Evolutionary conservation across 1,140 invertebrate genomes (phyloP).

Genomic region (Drosophila erecta): DNA sequence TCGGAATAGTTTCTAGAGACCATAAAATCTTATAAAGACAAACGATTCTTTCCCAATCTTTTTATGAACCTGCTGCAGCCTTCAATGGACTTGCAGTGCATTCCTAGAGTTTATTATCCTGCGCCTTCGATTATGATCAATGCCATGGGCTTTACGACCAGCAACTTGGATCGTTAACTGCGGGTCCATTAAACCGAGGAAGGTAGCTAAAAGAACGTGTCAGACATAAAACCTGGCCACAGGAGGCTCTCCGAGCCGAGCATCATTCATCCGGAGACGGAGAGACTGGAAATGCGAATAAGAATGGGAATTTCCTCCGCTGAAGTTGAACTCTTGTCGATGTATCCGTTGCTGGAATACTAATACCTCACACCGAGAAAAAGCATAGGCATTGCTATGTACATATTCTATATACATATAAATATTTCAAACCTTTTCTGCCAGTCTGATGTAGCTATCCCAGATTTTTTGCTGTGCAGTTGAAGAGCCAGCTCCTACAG

Average conservation of each 20-base stretch:
- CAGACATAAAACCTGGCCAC: slow-evolving; percentile 59
- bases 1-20: neutral
- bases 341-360: slow-evolving; percentile 53
- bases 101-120: slow-evolving; percentile 37
- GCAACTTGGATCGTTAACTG: slow-evolving; percentile 28
- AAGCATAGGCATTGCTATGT: neutral
- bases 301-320: slow-evolving; percentile 17
- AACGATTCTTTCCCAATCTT: neutral
- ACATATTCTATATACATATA: no score
- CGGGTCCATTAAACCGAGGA: slow-evolving; percentile 26
- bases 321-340: slow-evolving; percentile 29
- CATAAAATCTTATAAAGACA: slow-evolving; percentile 12
- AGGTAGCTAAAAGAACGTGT: slow-evolving; percentile 50
- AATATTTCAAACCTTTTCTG: no score
- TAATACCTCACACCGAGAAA: slow-evolving; percentile 41
- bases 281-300: slow-evolving; percentile 2
- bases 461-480: slow-evolving; percentile 3
- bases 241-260: slow-evolving; percentile 27
- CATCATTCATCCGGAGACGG: slow-evolving; percentile 48
- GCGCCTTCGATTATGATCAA: slow-evolving; percentile 25
- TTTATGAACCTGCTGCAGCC: slow-evolving; percentile 4
- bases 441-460: no score
- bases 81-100: neutral
- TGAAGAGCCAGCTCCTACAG: neutral
- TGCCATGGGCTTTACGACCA: slow-evolving; percentile 26